Evolutionary conservation across 2,888 invertebrate genomes (phyloP).

Genomic region (Panorpa germanica): DNA sequence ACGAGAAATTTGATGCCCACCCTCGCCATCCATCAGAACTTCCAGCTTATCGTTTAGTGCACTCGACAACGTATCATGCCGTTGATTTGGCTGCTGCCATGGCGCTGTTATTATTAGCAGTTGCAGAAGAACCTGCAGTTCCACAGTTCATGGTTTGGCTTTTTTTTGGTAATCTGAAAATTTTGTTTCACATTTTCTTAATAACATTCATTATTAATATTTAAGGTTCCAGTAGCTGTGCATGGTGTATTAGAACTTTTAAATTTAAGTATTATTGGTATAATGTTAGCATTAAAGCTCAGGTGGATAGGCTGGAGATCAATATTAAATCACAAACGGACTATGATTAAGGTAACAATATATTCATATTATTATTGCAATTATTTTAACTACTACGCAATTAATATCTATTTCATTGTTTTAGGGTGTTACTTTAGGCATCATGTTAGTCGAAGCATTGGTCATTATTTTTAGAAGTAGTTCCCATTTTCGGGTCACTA

Average conservation of each 20-base stretch:
- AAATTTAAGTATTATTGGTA: conserved; percentile 52
- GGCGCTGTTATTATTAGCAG: conserved; percentile 51
- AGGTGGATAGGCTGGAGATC: conserved; percentile 74
- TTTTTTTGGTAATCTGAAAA: conserved; percentile 4
- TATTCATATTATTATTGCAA: conserved; percentile 2
- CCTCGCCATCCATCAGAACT: conserved; percentile 64
- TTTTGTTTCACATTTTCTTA: conserved; percentile 9
- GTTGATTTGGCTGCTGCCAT: conserved; percentile 61
- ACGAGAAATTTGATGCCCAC: conserved; percentile 80
- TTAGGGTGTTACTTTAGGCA: conserved; percentile 51
- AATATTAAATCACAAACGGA: conserved; percentile 68
- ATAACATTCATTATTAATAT: conserved; percentile 11
- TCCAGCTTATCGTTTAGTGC: conserved; percentile 72
- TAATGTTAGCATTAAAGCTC: conserved; percentile 60
- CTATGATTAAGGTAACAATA: conserved; percentile 55
- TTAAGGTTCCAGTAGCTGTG: conserved; percentile 53
- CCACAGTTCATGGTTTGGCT: conserved; percentile 29
- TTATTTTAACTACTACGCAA: conserved; percentile 6
- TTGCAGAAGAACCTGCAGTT: conserved; percentile 67
- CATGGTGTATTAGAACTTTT: conserved; percentile 68
- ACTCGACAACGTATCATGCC: conserved; percentile 74
- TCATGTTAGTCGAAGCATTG: conserved; percentile 70
- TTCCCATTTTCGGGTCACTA: conserved; percentile 72
- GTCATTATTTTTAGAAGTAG: conserved; percentile 63
- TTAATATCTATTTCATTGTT: too few species aligned